Evolutionary conservation across 2,888 invertebrate species (phyloP), one percentile per base, ranked within the genome.

Genomic region (Piscicola geometra): DNA sequence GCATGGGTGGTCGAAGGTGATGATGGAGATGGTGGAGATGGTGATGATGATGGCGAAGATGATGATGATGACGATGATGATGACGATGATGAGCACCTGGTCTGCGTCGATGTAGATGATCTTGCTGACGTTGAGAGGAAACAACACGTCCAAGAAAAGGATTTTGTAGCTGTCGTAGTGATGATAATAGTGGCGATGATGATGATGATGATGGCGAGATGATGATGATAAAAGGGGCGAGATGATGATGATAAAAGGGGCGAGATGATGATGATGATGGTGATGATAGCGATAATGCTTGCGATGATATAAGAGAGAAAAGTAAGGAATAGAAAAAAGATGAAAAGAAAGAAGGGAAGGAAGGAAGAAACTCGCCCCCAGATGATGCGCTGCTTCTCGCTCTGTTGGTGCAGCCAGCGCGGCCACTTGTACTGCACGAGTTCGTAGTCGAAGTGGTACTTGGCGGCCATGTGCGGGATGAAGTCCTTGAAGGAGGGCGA

Each of bases 361-460:
- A n/a, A n/a, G n/a, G n/a, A n/a, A n/a, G n/a, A n/a, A 25, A 68
- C 82, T 79, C 78, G 87, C 83, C 98, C 98, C 99, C 99, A 99
- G 86, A 99, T 99, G 78, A 96, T 94, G 80, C 99, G 89, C 85
- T 99, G 99, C 80, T 99, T 94, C 87, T 99, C 99, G 30, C 94
- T 94, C 87, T 99, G 99, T 82, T 96, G 93, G 84, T 98, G 95
- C 78, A 99, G 88, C 99, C 99, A 99, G 78, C 98, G 83, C 12
- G 99, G 99, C 99, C 99, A 99, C 86, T 99, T 98, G 88, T 99
- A 99, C 85, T 99, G 96, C 0, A 99, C 94, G 75, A 99, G 87
- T 87, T 97, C 97, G 86, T 96, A 99, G 83, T 95, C 91, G 87
- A 99, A 99, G 0, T 92, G 92, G 86, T 97, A 99, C 85, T 94